These are phyloP conservation scores for Zootoca vivipara DNA, from an alignment of 2,113 vertebrate genomes.

Conservation along the genomic window DNA sequence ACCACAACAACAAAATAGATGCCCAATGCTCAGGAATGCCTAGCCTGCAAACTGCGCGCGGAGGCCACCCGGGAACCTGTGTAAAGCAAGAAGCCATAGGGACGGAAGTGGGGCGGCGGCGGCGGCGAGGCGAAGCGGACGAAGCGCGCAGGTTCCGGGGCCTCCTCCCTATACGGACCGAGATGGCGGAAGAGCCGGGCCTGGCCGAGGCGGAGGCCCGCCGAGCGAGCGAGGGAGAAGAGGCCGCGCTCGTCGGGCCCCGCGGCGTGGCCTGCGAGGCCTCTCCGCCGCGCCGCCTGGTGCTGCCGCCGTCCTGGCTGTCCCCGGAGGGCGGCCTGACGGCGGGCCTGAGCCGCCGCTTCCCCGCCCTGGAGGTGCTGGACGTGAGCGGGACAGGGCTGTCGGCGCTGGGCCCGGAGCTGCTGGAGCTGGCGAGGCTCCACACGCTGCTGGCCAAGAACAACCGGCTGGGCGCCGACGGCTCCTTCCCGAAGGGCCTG, in stretches of 20 bases:
- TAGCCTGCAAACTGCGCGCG: no score
- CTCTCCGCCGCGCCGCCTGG: conserved; percentile 70
- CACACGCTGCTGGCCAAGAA: conserved; percentile 92
- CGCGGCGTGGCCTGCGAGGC: no score
- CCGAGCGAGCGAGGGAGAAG: conserved; percentile 66
- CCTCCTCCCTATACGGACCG: background rate
- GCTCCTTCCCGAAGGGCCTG: conserved; percentile 88
- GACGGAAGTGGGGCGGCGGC: background rate
- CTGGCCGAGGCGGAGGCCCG: rapidly evolving
- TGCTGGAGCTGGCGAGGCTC: conserved; percentile 81
- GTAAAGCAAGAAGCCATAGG: rapidly evolving
- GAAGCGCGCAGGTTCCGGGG: background rate
- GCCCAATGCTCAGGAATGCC: no score
- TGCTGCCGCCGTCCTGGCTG: conserved; percentile 79
- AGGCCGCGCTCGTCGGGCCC: conserved; percentile 72
- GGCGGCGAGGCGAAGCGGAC: background rate
- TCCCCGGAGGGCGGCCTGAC: conserved; percentile 77
- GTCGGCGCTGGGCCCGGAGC: conserved; percentile 80
- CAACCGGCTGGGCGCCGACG: conserved; percentile 88
- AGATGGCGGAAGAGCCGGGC: background rate
- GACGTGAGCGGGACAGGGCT: conserved; percentile 93
- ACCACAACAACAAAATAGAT: no score
- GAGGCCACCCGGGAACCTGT: no score
- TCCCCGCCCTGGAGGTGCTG: conserved; percentile 86
- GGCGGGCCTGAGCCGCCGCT: conserved; percentile 76